phyloP scores from a whole-genome alignment of 2,797 vertebrate genomes.

The Fistularia commersonii region DNA sequence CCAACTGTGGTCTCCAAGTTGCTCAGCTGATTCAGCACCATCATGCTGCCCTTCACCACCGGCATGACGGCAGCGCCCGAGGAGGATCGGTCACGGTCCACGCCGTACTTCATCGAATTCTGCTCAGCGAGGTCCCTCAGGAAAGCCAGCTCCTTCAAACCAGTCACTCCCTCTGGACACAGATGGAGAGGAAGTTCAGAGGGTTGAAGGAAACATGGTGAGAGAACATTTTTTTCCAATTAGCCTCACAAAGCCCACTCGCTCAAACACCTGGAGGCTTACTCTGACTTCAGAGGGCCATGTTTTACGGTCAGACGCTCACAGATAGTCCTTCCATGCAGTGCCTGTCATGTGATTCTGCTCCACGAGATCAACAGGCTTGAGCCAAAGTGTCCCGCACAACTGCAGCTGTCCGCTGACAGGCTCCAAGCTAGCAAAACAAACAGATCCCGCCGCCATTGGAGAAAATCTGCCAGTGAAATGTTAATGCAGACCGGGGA shows the following conservation, averaged over 20 bases:
- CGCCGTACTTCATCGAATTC: constrained; percentile 89
- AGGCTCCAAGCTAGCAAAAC: constrained; percentile 24
- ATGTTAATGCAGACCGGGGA: constrained; percentile 25
- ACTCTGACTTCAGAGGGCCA: background rate
- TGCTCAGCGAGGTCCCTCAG: constrained; percentile 94
- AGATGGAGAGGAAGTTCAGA: background rate
- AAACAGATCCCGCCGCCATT: constrained; percentile 27
- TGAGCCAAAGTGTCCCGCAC: constrained; percentile 2
- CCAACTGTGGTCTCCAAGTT: constrained; percentile 96
- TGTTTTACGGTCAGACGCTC: constrained; percentile 11
- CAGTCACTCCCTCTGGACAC: constrained; percentile 88
- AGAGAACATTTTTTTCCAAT: too few relatives aligned
- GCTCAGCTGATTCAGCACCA: constrained; percentile 97
- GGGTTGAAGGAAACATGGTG: too few relatives aligned
- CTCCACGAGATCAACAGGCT: constrained; percentile 22
- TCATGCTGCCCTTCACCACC: constrained; percentile 96
- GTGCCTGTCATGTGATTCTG: constrained; percentile 23
- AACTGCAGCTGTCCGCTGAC: constrained; percentile 20
- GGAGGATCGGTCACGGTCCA: constrained; percentile 78
- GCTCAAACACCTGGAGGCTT: constrained; percentile 5
- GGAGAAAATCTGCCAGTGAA: constrained; percentile 29
- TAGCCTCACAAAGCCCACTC: background rate
- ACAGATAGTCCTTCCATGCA: constrained; percentile 18
- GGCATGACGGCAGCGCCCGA: constrained; percentile 67
- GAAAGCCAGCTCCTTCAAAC: constrained; percentile 95